phyloP scores from a whole-genome alignment of 2,888 invertebrate species.

The Neocrepidodera transversa region DNA sequence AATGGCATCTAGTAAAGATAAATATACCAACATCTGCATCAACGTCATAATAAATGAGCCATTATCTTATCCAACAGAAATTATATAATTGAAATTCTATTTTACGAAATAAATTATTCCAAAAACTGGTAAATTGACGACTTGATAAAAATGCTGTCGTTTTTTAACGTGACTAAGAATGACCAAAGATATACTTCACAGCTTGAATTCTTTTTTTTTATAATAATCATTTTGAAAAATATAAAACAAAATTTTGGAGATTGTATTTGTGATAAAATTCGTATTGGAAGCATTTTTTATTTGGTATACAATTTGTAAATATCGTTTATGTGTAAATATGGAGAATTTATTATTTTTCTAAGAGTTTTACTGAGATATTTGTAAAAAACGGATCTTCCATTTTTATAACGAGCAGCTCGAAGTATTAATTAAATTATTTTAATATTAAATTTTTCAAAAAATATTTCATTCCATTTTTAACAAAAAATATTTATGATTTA shows the following conservation, averaged over 20 bases:
- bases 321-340: conserved; percentile 1
- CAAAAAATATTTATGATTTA: no score
- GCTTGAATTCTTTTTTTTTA: conserved; percentile 16
- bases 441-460: neutral
- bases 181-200: conserved; percentile 31
- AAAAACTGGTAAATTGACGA: neutral
- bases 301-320: neutral
- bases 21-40: conserved; percentile 10
- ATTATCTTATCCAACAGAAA: conserved; percentile 8
- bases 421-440: conserved; percentile 4
- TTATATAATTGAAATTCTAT: conserved; percentile 7
- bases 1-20: neutral
- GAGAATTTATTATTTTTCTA: conserved; percentile 8
- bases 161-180: no score
- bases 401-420: conserved; percentile 5
- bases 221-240: neutral
- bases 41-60: neutral
- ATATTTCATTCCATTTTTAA: conserved; percentile 4
- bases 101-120: no score
- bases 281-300: neutral
- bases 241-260: neutral
- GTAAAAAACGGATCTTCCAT: conserved; percentile 8
- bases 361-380: conserved; percentile 4
- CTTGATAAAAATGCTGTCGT: neutral
- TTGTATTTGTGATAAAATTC: conserved; percentile 1